Evolutionary conservation across 2,113 vertebrate species (phyloP), one percentile per base, ranked within the genome.

Genomic region (Nerophis lumbriciformis): DNA sequence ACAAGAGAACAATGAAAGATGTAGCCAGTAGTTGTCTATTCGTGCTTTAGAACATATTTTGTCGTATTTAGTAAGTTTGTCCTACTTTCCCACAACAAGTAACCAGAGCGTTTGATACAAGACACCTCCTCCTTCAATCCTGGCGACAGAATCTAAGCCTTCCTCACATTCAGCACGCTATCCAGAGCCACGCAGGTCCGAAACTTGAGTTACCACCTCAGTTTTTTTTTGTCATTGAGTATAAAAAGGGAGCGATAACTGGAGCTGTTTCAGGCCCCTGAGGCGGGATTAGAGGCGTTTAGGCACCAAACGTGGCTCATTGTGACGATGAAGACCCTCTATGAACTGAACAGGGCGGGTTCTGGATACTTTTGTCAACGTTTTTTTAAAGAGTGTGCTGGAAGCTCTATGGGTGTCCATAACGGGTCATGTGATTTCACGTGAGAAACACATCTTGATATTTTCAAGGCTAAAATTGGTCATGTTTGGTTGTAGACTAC

Each of bases 171-270:
- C 55, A 12, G 38, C 16, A 21, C 10, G 38, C 38, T 42, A 44
- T 13, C 38, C 70, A 75, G 58, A 59, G 72, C 79, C 38, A 73
- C 82, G 86, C 73, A 73, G 66, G 63, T 74, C 61, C 60, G 48
- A 44, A 80, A 81, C 81, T 89, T 75, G 54, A 63, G 79, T 89
- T 90, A 83, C 88, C 62, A 52, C 59, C 77, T 80, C 73, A 61
- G 38, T 59, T 69, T 76, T 79, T 84, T 89, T 88, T 78, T 61
- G 58, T 76, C 71, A 83, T 87, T 83, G 74, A 85, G 50, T 53
- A 19, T 42, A 52, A 45, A 53, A 59, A 68, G 42, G 74, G 81
- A 57, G n/a, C n/a, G 10, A 85, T 71, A 83, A 73, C 79, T 56
- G 15, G 70, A 74, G 69, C 79, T 73, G 75, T 65, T 81, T 77